Evolutionary conservation across 1,140 invertebrate species (phyloP).

Genomic region (Heterodera carotae): DNA sequence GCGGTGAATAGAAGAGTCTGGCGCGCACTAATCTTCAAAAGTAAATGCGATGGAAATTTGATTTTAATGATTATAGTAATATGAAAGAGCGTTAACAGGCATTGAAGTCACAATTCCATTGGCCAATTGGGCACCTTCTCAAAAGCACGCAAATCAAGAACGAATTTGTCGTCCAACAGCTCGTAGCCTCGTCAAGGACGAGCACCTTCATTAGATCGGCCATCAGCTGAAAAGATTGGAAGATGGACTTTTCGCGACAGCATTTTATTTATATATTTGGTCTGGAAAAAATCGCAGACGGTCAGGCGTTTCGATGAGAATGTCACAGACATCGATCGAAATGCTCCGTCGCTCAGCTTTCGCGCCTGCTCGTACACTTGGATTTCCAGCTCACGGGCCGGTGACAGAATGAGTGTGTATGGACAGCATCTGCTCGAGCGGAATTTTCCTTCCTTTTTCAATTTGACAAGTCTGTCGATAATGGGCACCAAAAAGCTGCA

Average conservation of each 20-base stretch:
- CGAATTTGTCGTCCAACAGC: constrained; percentile 79
- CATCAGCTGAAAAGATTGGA: constrained; percentile 50
- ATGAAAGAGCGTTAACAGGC: neutral
- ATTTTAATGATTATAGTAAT: neutral
- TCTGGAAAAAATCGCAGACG: constrained; percentile 66
- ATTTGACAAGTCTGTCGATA: constrained; percentile 89
- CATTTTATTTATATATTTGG: neutral
- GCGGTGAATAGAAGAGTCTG: constrained; percentile 71
- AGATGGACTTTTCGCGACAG: neutral
- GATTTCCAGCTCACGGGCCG: constrained; percentile 89
- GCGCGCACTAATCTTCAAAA: constrained; percentile 64
- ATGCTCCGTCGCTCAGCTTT: constrained; percentile 84
- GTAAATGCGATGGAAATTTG: constrained; percentile 8
- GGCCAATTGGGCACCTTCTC: constrained; percentile 40
- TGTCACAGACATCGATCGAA: constrained; percentile 19
- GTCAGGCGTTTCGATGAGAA: constrained; percentile 76
- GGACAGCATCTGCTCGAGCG: constrained; percentile 85
- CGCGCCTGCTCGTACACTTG: constrained; percentile 95
- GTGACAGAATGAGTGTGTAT: constrained; percentile 85
- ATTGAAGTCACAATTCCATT: constrained; percentile 20
- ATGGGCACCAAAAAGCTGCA: constrained; percentile 94
- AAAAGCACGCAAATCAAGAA: constrained; percentile 48
- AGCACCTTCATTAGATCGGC: constrained; percentile 78
- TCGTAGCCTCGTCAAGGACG: constrained; percentile 90
- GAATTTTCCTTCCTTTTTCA: constrained; percentile 70